Conservation (phyloP, 2,113 vertebrate species). For the Hemicordylus capensis region DNA sequence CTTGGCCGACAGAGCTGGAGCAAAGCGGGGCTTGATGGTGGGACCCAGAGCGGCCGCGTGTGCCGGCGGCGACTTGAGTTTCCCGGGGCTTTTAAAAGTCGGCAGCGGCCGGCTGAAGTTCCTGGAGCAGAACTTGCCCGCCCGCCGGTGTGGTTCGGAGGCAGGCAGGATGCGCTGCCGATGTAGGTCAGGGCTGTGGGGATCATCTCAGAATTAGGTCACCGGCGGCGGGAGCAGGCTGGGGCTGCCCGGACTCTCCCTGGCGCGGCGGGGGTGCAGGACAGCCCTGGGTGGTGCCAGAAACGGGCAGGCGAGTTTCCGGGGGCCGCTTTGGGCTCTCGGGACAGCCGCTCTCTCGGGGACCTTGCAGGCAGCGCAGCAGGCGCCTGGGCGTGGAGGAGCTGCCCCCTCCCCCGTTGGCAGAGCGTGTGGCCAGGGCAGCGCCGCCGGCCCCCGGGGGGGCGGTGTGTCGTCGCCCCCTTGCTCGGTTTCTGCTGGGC, state of each 20-base stretch:
- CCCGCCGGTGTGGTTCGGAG: neutral
- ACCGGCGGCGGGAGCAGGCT: neutral
- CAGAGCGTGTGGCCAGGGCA: neutral
- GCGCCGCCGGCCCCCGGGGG: neutral
- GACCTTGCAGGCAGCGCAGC: too few relatives aligned
- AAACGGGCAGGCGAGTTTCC: too few relatives aligned
- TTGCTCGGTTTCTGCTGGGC: neutral
- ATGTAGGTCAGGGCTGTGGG: conserved; percentile 1
- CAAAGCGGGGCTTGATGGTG: neutral
- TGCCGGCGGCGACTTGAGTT: neutral
- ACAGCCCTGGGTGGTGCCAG: rapidly evolving
- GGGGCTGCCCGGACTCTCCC: neutral
- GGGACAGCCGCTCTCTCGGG: too few relatives aligned
- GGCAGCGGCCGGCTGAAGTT: rapidly evolving
- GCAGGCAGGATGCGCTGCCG: neutral
- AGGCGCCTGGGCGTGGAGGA: neutral
- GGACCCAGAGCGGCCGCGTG: too few relatives aligned
- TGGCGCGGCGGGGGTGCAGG: neutral
- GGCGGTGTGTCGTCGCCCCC: neutral
- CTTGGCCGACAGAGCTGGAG: neutral
- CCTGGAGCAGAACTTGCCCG: neutral
- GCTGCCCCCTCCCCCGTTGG: neutral
- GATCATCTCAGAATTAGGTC: conserved; percentile 12
- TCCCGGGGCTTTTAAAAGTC: neutral
- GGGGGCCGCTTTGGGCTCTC: neutral